Base-by-base conservation (phyloP, 2,113 vertebrate genomes). In the Sinosuthora webbiana region DNA sequence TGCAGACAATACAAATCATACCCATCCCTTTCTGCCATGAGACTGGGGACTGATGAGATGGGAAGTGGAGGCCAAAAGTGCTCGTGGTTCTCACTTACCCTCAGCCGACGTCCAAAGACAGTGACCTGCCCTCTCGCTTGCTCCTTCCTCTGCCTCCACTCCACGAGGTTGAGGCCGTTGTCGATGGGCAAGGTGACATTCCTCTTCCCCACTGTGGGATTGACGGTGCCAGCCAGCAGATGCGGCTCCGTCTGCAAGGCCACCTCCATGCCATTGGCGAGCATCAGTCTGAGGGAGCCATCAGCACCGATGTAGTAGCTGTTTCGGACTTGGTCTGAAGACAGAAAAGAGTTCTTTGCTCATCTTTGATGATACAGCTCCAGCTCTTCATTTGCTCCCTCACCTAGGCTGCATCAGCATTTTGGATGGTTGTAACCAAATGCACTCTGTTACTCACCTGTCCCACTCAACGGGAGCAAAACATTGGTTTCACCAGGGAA, bases 141-240 rank as follows among this genome's bases (percentile, higher is more conserved):
- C 95, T 99, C 99, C 97, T 99, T 99, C 83, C 99, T 98, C 94
- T 99, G 99, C 37, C 99, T 98, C 99, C 99, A 99, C 96, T 99
- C 99, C 93, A 99, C 99, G 37, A 99, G 98, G 93, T 99, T 99
- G 56, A 99, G 99, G 50, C 99, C 99, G 0, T 99, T 99, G 97
- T 99, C 99, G 0, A 99, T 99, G 90, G 99, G 99, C 93, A 99
- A 97, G 1, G 99, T 99, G 73, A 99, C 99, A 4, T 99, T 99
- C 95, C 99, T 98, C 96, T 98, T 99, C 96, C 99, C 99, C 93
- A 99, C 99, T 0, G 99, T 99, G 70, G 99, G 99, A 97, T 99
- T 99, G 91, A 99, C 99, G 0, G 99, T 99, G 83, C 99, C 99
- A 0, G 99, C 99, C 96, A 99, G 98, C 57, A 99, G 98, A 97